Evolutionary conservation across 2,113 vertebrate species (phyloP), one percentile per base, ranked within the genome.

Genomic region (Apodemus speciosus): DNA sequence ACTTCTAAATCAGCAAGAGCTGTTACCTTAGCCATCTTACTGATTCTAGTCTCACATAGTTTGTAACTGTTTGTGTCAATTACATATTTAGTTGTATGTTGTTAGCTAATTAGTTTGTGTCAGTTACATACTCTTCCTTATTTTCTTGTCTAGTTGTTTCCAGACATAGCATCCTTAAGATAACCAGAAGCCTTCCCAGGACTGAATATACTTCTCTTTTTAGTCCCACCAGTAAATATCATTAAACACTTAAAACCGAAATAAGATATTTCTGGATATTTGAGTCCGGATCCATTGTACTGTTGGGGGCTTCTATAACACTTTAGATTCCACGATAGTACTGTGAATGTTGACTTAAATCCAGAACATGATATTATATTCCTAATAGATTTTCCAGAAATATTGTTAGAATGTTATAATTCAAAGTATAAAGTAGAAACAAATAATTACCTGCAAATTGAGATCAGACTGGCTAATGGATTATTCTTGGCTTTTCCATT

Each of bases 201-300:
- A 86, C 16, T 91, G 68, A 38, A 43, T 91, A 58, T 75, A 21
- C 6, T 80, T 80, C 4, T 73, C 2, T 95, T 86, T 92, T 79
- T 46, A 40, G 72, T 71, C 23, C 18, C 43, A 15, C 35, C 58
- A 81, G 16, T 94, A 56, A 90, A 66, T 62, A 92, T 18, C 60
- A 89, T 84, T 83, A 88, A 40, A 68, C 23, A 27, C 84, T n/a
- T 62, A 75, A 75, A 84, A 38, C 21, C 79, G 60, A 4, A 89
- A 88, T 86, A 96, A 83, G 25, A 10, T 92, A 73, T 91, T 96
- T 80, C 51, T 79, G 62, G 92, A 92, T 91, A 83, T 69, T 95
- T 94, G 27, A 89, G 8, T 92, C 64, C 92, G 83, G 46, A 85
- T 81, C 53, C 6, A 35, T 84, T 79, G 64, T 71, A 83, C 60